A percentile compares a stretch with the other conserved stretches of the same genome.
phyloP scores from a whole-genome alignment of 2,888 invertebrate species.

The Pasiphila rectangulata region DNA sequence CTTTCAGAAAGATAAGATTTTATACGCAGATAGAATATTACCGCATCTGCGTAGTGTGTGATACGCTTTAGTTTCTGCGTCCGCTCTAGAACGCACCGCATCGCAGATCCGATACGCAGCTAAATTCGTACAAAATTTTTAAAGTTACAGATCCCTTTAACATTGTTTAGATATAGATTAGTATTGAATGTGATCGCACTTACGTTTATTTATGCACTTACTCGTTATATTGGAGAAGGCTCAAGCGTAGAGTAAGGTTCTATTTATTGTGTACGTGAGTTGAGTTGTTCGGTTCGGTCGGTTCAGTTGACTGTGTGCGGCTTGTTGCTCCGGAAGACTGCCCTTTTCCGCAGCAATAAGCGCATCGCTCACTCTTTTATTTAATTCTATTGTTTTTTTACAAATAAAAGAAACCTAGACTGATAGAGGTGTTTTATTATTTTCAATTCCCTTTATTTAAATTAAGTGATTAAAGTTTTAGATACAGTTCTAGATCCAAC shows the following conservation, averaged over 20 bases:
- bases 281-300: constrained; percentile 35
- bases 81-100: constrained; percentile 34
- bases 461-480: too few species aligned
- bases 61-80: constrained; percentile 47
- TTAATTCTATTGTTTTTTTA: constrained; percentile 74
- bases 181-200: constrained; percentile 66
- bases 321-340: constrained; percentile 80
- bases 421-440: constrained; percentile 53
- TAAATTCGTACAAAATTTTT: constrained; percentile 69
- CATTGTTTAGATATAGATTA: constrained; percentile 53
- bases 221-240: constrained; percentile 38
- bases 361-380: constrained; percentile 73
- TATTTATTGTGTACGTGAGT: constrained; percentile 38
- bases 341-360: constrained; percentile 79
- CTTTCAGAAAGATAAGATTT: too few species aligned
- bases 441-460: neutral
- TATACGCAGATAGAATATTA: too few species aligned
- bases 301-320: constrained; percentile 47
- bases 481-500: too few species aligned
- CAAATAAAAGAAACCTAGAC: constrained; percentile 77
- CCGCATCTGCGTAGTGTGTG: too few species aligned
- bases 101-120: constrained; percentile 22
- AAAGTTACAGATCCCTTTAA: constrained; percentile 57
- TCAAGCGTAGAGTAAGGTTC: constrained; percentile 49
- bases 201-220: constrained; percentile 60